Conservation (phyloP, 2,888 invertebrate species). For the Oxycera nigricornis region DNA sequence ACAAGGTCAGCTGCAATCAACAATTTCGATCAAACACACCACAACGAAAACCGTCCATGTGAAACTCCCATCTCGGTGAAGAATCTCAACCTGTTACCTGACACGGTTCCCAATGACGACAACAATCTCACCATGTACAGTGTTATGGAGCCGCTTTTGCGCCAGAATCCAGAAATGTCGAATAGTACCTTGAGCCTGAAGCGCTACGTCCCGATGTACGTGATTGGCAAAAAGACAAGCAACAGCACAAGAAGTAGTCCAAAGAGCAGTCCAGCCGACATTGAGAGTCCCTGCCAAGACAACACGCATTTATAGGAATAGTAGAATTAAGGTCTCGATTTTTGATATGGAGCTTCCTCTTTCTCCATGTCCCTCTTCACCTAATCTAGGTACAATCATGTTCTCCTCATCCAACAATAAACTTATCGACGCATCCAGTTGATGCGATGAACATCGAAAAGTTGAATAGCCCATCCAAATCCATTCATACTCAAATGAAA, state of each 20-base stretch:
- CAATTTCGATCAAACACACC: conserved; percentile 45
- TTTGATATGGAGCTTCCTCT: too few relatives aligned
- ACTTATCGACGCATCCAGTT: too few relatives aligned
- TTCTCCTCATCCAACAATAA: too few relatives aligned
- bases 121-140: conserved; percentile 43
- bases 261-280: conserved; percentile 1
- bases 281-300: conserved; percentile 16
- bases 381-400: too few relatives aligned
- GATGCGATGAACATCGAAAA: too few relatives aligned
- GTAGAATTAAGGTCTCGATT: neutral
- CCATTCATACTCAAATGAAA: too few relatives aligned
- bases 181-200: conserved; percentile 44
- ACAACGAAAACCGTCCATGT: neutral
- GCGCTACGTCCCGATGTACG: conserved; percentile 49
- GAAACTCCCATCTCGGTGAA: conserved; percentile 11
- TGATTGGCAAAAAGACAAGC: conserved; percentile 32
- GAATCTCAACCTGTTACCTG: conserved; percentile 45
- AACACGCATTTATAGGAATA: conserved; percentile 13
- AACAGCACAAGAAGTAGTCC: conserved; percentile 24
- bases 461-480: too few relatives aligned
- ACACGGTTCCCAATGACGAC: conserved; percentile 42
- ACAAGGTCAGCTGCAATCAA: conserved; percentile 46
- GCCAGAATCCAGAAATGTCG: conserved; percentile 23
- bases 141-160: conserved; percentile 48
- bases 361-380: too few relatives aligned